Percentiles rank a stretch among this genome's conserved stretches.
phyloP scores from a whole-genome alignment of 2,888 invertebrate species.

The Dugesia japonica region DNA sequence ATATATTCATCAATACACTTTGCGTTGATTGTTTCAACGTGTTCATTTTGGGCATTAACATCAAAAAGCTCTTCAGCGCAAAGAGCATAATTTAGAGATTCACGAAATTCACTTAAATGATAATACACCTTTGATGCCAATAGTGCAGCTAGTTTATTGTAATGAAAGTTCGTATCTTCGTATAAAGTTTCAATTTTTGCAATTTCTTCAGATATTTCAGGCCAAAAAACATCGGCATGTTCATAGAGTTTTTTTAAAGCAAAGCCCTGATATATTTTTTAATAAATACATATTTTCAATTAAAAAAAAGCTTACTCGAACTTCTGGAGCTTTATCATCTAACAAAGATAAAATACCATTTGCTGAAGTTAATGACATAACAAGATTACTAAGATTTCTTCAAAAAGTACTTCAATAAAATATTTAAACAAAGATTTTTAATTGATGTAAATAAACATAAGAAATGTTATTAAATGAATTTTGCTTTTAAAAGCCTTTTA shows the following conservation, averaged over 20 bases:
- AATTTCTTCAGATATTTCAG: constrained; percentile 90
- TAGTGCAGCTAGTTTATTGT: constrained; percentile 79
- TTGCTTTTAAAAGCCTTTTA: too few species aligned
- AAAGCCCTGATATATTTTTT: constrained; percentile 57
- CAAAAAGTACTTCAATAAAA: too few species aligned
- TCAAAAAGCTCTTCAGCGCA: constrained; percentile 85
- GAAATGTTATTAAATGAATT: too few species aligned
- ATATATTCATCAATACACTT: constrained; percentile 90
- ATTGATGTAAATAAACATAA: too few species aligned
- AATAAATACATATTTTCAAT: background rate
- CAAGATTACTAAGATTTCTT: background rate
- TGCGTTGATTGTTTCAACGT: constrained; percentile 79
- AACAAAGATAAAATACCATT: constrained; percentile 27
- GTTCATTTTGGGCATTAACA: constrained; percentile 78
- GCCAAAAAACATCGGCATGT: constrained; percentile 94
- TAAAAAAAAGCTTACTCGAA: background rate
- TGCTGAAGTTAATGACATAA: constrained; percentile 24
- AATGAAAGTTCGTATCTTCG: constrained; percentile 70
- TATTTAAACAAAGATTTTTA: too few species aligned
- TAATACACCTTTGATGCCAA: constrained; percentile 90
- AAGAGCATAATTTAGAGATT: constrained; percentile 85
- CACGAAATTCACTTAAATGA: constrained; percentile 86
- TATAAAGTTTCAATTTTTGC: constrained; percentile 89
- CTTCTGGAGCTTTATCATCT: constrained; percentile 22
- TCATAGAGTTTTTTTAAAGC: constrained; percentile 75